These are phyloP conservation scores for Syrista parreyssii DNA, from an alignment of 2,888 invertebrate species.

Conservation along the genomic window DNA sequence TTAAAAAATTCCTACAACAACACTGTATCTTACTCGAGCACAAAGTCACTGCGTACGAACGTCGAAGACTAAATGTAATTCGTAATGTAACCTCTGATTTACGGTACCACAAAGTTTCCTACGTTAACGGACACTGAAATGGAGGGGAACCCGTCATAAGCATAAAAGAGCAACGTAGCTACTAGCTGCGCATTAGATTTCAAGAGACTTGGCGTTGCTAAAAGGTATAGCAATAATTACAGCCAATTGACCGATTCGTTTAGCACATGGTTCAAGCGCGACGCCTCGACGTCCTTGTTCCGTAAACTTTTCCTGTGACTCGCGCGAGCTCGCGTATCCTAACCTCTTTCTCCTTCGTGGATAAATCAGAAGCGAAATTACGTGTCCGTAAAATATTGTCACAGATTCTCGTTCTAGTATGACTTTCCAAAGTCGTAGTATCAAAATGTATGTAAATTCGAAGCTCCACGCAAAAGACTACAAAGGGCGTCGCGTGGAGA, in stretches of 20 bases:
- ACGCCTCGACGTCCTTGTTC: not conserved
- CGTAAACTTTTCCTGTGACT: not conserved
- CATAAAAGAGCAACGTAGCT: not conserved
- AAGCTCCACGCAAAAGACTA: not conserved
- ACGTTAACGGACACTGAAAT: not conserved
- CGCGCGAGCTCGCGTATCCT: not conserved
- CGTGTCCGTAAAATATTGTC: not conserved
- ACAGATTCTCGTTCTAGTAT: not conserved
- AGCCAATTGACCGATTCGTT: conserved; percentile 4
- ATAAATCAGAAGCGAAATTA: not conserved
- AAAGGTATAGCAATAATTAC: conserved; percentile 1
- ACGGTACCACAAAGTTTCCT: not conserved
- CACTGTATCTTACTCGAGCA: not conserved
- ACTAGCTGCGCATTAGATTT: conserved; percentile 1
- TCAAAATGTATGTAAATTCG: not conserved
- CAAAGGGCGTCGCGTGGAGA: not conserved
- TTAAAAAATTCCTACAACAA: not conserved
- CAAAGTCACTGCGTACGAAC: not conserved
- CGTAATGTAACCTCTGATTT: not conserved
- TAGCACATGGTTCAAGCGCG: not conserved
- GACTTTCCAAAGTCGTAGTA: not conserved
- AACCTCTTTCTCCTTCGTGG: not conserved
- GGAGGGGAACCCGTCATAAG: not conserved
- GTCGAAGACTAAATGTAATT: not conserved
- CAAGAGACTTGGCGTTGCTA: not conserved